Base-by-base conservation (phyloP, 2,113 vertebrate species). In the Saguinus imperator region DNA sequence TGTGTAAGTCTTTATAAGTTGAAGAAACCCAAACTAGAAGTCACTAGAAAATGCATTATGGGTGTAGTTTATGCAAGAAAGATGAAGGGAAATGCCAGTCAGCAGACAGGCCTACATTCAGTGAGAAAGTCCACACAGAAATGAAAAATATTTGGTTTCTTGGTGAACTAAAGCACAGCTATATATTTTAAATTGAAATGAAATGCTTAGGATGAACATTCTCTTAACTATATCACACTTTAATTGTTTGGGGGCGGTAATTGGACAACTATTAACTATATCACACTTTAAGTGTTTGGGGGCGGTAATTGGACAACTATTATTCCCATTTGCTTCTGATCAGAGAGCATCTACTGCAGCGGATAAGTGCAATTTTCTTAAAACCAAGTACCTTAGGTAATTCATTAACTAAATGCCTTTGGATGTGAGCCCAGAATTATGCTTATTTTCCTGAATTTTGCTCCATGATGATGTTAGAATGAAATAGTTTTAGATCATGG, bases 401-500 rank as follows among this genome's bases (percentile, higher is more conserved):
- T 87, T 95, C 37, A 87, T 87, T 96, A 97, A 95, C 87, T 94
- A 84, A 96, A 92, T 21, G 72, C 27, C 76, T 97, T 95, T 94
- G 94, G 64, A 73, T 66, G 61, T 37, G 80, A 97, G 92, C 70
- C 94, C 70, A 96, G 50, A 92, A 6, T 96, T 52, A 85, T 25
- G 29, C 29, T 84, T 80, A 89, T 83, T 94, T 96, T 77, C 45
- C 17, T 70, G 16, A 66, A 73, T 87, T 91, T 96, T 96, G 18
- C 43, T 95, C 76, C 45, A 32, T 75, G 29, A 17, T 93, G 50
- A 91, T 84, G 55, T 94, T 88, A 83, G 55, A 86, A 29, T 89
- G 76, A 95, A 96, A 93, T 95, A 95, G 89, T 29, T 76, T 18
- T 45, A 70, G 17, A 77, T 35, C 32, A 76, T n/a, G 27, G 87